Conservation (phyloP, 2,888 invertebrate species). For the Leptura quadrifasciata region DNA sequence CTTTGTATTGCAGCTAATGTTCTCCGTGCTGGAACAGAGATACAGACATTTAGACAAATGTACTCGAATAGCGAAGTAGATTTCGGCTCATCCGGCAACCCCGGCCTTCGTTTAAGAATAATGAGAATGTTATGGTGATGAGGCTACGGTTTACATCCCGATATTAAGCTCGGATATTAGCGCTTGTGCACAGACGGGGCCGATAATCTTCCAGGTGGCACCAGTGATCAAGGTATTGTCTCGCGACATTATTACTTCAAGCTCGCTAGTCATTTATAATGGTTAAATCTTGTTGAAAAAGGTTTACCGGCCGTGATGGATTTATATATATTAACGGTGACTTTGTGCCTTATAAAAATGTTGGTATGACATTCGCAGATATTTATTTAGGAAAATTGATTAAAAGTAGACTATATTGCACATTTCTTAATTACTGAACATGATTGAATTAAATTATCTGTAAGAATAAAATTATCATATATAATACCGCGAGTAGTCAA, state of each 20-base stretch:
- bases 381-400: too few species aligned
- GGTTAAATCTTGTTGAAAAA: slow-evolving; percentile 39
- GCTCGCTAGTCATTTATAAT: slow-evolving; percentile 47
- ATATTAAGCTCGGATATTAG: slow-evolving; percentile 71
- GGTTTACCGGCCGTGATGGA: slow-evolving; percentile 7
- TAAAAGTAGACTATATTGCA: too few species aligned
- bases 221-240: slow-evolving; percentile 57
- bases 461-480: too few species aligned
- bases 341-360: slow-evolving; percentile 15
- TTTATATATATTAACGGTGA: slow-evolving; percentile 30
- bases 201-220: slow-evolving; percentile 66
- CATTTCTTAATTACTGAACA: too few species aligned
- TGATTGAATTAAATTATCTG: too few species aligned
- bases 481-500: too few species aligned
- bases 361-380: slow-evolving; percentile 10
- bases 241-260: slow-evolving; percentile 55
- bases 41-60: slow-evolving; percentile 66
- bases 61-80: slow-evolving; percentile 65
- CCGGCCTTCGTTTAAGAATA: slow-evolving; percentile 67
- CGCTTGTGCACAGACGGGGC: slow-evolving; percentile 61
- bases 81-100: slow-evolving; percentile 63
- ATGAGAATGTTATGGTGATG: slow-evolving; percentile 74
- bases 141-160: slow-evolving; percentile 69
- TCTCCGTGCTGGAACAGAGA: slow-evolving; percentile 62
- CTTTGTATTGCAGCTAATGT: slow-evolving; percentile 65